A percentile compares a stretch with the other conserved stretches of the same genome.
Evolutionary conservation across 2,113 vertebrate genomes (phyloP).

Genomic region (Sialia sialis): DNA sequence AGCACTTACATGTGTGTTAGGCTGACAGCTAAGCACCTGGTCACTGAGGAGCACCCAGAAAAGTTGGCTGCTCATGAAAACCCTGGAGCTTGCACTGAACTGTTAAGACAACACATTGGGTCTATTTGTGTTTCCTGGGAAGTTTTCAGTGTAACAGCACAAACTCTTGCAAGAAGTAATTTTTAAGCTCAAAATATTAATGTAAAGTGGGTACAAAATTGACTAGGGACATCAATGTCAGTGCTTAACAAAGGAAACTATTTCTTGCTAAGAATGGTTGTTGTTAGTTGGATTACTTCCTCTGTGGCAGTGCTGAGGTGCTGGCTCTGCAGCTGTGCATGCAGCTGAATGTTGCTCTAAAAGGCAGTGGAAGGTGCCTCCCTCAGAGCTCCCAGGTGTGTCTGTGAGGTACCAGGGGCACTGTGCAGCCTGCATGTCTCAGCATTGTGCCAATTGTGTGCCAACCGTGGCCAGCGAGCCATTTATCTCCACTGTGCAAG

Average conservation of each 20-base stretch:
- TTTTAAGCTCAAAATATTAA: neutral
- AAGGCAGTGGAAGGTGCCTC: neutral
- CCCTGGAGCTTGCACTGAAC: neutral
- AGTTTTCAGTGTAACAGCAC: neutral
- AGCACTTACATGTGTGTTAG: neutral
- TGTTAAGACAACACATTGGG: neutral
- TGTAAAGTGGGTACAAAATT: neutral
- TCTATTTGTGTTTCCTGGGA: neutral
- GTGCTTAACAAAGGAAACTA: neutral
- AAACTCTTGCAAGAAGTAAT: neutral
- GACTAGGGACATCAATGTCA: neutral
- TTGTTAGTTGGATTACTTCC: neutral
- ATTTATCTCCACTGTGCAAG: neutral
- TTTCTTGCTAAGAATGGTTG: neutral
- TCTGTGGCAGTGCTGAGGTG: neutral
- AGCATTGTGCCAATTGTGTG: accelerated
- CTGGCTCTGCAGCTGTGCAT: neutral
- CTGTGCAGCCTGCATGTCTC: neutral
- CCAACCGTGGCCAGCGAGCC: neutral
- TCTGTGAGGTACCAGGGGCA: neutral
- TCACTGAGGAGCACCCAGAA: neutral
- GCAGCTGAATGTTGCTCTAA: neutral
- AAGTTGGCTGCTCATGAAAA: neutral
- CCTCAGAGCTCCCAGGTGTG: neutral
- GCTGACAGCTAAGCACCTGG: neutral